Base-by-base conservation (phyloP, 2,113 vertebrate species). In the Myotis brandtii region DNA sequence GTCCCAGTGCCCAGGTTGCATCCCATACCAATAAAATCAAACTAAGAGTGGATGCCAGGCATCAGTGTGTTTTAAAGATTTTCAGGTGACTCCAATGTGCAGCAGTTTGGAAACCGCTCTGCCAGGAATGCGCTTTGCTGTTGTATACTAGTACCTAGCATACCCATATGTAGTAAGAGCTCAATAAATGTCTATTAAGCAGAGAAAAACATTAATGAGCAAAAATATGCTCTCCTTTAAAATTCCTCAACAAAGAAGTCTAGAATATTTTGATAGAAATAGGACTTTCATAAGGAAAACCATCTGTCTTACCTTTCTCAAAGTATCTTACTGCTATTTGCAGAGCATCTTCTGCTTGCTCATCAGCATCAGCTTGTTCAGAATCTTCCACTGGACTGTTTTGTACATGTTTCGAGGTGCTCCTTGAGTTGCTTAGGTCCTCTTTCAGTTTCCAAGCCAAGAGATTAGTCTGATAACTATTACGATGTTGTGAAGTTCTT, bases 281-380 rank as follows among this genome's bases (percentile, higher is more conserved):
- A 93, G n/a, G 8, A 23, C 40, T 50, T 85, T 79, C 92, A 66
- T 48, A 94, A 70, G 25, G 76, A 97, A 98, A 98, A 99, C 98
- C 54, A 98, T 64, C 95, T 97, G 62, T 95, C 95, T 86, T 99
- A 97, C 99, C 99, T 88, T 96, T 98, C 80, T 99, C 91, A 95
- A 99, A 99, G 92, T 97, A 46, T 93, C 96, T 96, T 81, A 99
- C 75, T 20, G 99, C 98, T 6, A 84, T 92, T 67, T 97, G 97
- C 23, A 96, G 92, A 96, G 91, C 77, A 25, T 97, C 86, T 96
- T 98, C 76, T 95, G 96, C 56, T 94, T 96, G 37, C 94, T 70
- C 6, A 4, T 34, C 30, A n/a, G 3, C 48, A 95, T 73, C 27
- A 37, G 7, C 43, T 96, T 73, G 67, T 0, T 50, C 89, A 40